Base-by-base conservation (phyloP, 2,113 vertebrate species). In the Alectura lathami region DNA sequence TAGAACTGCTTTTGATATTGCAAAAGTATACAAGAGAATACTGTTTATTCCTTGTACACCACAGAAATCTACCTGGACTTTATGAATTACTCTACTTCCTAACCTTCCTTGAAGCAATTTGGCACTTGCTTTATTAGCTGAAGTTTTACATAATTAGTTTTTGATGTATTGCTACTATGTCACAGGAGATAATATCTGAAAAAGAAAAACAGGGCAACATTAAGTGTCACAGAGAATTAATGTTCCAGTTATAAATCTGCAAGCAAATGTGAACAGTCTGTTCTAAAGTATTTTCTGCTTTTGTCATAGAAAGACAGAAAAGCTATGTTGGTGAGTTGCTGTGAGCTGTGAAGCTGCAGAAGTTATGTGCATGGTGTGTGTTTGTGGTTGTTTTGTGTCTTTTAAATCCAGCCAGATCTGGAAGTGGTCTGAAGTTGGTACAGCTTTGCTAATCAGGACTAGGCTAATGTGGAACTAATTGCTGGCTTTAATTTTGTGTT, bases 241-340 rank as follows among this genome's bases (percentile, higher is more conserved):
- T 79, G 73, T 62, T 53, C 12, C 1, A 1, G 24, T 63, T 88
- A 38, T 29, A 86, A 82, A 81, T 57, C 70, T 68, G 38, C 29
- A 78, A 83, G 51, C 5, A 68, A 82, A 82, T 87, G 51, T 76
- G 60, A 82, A 75, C 81, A 69, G 48, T 26, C 36, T 89, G 64
- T 78, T 92, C 66, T 72, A 56, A 91, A 72, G 21, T 48, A 36
- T 30, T 66, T 81, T 54, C 38, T 88, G 29, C 5, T 86, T 77
- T n/a, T 94, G 73, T 20, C 40, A 9, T 9, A 48, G 70, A 20
- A 82, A 69, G 64, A 48, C 47, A 54, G 17, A 84, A 70, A 48
- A 83, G 20, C 17, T 22, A 0, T 2, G 4, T 18, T 75, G 64
- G 38, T 77, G 38, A 82, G 8, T 9, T 89, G 48, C 47, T 87